Evolutionary conservation across 2,113 vertebrate genomes (phyloP).

Genomic region (Heliornis fulica): DNA sequence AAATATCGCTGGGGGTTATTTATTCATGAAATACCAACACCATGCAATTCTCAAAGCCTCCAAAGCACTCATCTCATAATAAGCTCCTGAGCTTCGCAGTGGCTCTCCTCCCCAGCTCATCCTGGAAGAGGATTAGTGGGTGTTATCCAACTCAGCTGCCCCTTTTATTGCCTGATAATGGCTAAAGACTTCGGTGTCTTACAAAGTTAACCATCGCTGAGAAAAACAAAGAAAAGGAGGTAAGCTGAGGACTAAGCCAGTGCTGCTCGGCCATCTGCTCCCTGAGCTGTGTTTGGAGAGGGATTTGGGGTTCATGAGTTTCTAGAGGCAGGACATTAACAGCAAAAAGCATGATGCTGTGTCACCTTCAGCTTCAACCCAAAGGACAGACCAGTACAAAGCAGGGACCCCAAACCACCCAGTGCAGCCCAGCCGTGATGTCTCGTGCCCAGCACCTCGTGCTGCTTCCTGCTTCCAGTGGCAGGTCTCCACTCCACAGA

Average conservation of each 20-base stretch:
- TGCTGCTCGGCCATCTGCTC: not conserved
- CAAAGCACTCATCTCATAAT: not conserved
- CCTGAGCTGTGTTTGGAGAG: not conserved
- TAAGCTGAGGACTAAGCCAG: not conserved
- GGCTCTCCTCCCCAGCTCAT: not conserved
- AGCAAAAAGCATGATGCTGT: not conserved
- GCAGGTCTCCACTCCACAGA: not conserved
- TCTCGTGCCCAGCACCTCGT: accelerated
- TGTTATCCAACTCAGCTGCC: slow-evolving; percentile 22
- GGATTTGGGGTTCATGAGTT: not conserved
- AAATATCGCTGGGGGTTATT: slow-evolving; percentile 45
- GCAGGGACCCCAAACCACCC: not conserved
- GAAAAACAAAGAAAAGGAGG: not conserved
- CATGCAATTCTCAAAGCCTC: not conserved
- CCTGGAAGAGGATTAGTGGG: slow-evolving; percentile 37
- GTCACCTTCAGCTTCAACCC: not conserved
- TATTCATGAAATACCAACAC: slow-evolving; percentile 58
- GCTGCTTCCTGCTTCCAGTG: not conserved
- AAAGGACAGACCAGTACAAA: not conserved
- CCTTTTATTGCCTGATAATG: slow-evolving; percentile 33
- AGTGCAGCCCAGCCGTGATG: not conserved
- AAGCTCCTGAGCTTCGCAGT: not conserved
- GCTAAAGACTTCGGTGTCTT: not conserved
- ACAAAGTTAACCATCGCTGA: not conserved
- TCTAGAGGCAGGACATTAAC: not conserved